A percentile compares a stretch with the other conserved stretches of the same genome.
Evolutionary conservation across 2,888 invertebrate genomes (phyloP).

Genomic region (Pristionchus exspectatus): DNA sequence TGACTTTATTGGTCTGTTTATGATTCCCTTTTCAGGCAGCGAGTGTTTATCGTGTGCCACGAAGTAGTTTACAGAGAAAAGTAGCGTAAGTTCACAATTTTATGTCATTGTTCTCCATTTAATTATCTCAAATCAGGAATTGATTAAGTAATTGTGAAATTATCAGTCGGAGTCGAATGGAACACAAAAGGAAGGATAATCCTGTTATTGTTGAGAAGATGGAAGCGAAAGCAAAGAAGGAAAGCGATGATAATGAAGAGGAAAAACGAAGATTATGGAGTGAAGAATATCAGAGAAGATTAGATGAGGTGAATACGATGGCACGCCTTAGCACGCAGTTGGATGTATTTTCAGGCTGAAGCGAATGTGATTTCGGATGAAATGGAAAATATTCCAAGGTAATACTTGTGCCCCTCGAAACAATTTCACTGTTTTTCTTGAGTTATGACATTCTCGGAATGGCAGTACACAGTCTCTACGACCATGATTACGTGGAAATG

Average conservation of each 20-base stretch:
- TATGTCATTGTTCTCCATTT: neutral
- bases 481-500: neutral
- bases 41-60: neutral
- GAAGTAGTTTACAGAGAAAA: slow-evolving; percentile 36
- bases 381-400: neutral
- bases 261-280: slow-evolving; percentile 12
- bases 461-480: neutral
- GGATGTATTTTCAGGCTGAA: neutral
- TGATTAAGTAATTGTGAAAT: neutral
- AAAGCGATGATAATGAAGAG: neutral
- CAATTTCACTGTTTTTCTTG: neutral
- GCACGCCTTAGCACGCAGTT: neutral
- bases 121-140: neutral
- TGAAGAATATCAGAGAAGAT: slow-evolving; percentile 5
- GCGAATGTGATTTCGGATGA: neutral
- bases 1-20: neutral
- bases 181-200: slow-evolving; percentile 31
- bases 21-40: slow-evolving; percentile 2
- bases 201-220: neutral
- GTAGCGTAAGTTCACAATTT: slow-evolving; percentile 47
- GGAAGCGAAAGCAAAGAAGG: neutral
- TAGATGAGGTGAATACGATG: slow-evolving; percentile 1
- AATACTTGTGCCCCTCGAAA: neutral
- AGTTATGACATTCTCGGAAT: neutral
- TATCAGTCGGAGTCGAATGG: slow-evolving; percentile 37